Evolutionary conservation across 2,888 invertebrate genomes (phyloP).

Genomic region (Bellardia pandia): DNA sequence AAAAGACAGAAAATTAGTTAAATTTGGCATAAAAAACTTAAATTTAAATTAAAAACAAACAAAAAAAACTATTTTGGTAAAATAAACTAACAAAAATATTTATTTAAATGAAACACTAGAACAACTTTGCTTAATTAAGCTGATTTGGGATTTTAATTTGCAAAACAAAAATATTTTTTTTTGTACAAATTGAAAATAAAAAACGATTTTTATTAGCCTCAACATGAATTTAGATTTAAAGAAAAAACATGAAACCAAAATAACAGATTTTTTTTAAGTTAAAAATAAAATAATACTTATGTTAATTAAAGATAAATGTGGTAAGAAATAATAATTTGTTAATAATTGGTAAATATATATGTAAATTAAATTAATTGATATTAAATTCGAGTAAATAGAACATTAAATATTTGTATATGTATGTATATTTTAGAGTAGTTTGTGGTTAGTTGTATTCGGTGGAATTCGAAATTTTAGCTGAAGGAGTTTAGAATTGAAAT

Average conservation of each 20-base stretch:
- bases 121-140: neutral
- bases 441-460: slow-evolving; percentile 25
- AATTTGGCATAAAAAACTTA: slow-evolving; percentile 72
- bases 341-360: neutral
- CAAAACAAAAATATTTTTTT: slow-evolving; percentile 19
- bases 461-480: neutral
- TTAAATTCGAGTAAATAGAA: neutral
- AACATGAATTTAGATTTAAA: slow-evolving; percentile 9
- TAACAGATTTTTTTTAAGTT: neutral
- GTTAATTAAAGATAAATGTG: neutral
- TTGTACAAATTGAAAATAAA: slow-evolving; percentile 1
- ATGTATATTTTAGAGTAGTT: neutral
- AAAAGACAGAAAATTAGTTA: slow-evolving; percentile 63
- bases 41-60: slow-evolving; percentile 56
- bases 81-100: slow-evolving; percentile 63
- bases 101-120: slow-evolving; percentile 30
- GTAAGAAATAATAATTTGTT: neutral
- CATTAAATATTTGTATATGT: neutral
- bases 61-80: slow-evolving; percentile 55
- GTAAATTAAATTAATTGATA: neutral
- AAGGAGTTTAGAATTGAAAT: too few relatives aligned
- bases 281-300: neutral
- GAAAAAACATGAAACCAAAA: slow-evolving; percentile 11
- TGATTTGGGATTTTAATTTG: slow-evolving; percentile 31
- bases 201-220: slow-evolving; percentile 32